A percentile compares a stretch with the other conserved stretches of the same genome.
These are phyloP conservation scores for Dromius quadrimaculatus DNA, from an alignment of 2,888 invertebrate genomes.

Conservation along the genomic window DNA sequence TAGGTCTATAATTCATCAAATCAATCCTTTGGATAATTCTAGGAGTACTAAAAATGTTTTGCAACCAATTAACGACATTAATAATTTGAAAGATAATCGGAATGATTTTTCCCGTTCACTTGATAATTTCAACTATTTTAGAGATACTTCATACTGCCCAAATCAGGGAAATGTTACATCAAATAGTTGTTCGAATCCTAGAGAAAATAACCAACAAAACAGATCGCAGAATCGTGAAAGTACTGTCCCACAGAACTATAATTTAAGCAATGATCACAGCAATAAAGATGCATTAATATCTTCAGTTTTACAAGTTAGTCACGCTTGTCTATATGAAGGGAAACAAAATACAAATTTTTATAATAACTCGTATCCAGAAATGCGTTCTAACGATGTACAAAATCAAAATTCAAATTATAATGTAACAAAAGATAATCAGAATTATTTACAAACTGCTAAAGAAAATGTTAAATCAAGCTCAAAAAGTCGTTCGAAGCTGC, in stretches of 20 bases:
- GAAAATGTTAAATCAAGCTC: not conserved
- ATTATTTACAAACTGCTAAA: too few species aligned
- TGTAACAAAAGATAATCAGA: not conserved
- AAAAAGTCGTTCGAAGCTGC: slow-evolving; percentile 1
- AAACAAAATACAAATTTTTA: slow-evolving; percentile 11
- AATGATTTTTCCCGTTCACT: too few species aligned
- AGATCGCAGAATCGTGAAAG: not conserved
- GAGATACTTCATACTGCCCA: too few species aligned
- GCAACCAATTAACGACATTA: not conserved
- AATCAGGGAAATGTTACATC: too few species aligned
- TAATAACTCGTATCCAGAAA: not conserved
- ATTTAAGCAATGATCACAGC: too few species aligned
- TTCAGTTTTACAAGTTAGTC: slow-evolving; percentile 1
- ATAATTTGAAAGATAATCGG: not conserved
- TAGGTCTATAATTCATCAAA: too few species aligned
- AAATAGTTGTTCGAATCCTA: not conserved
- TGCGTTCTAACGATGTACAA: too few species aligned
- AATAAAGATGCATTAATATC: slow-evolving; percentile 5
- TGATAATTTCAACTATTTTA: not conserved
- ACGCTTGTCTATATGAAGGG: slow-evolving; percentile 28
- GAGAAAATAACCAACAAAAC: not conserved
- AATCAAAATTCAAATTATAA: too few species aligned
- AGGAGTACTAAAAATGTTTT: too few species aligned
- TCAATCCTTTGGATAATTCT: too few species aligned
- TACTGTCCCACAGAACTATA: too few species aligned